Base-by-base conservation (phyloP, 2,888 invertebrate genomes). In the Nudaria mundana region DNA sequence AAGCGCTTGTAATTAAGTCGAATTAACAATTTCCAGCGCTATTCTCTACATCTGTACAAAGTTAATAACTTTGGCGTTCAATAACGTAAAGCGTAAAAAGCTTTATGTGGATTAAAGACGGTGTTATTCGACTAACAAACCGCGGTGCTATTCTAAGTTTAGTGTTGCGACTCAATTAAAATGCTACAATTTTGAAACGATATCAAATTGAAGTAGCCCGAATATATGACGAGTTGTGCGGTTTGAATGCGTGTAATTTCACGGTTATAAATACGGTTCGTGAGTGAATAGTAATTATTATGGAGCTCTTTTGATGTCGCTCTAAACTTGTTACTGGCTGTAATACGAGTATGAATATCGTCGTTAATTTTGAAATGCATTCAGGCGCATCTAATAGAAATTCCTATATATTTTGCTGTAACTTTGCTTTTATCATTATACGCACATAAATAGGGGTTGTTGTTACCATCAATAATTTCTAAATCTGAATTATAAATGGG, bases 161-260 rank as follows among this genome's bases (percentile, higher is more conserved):
- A 81, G 68, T 68, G 69, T 63, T 66, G 57, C 53, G 75, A 78
- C 76, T 79, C 80, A 76, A 85, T 85, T 87, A 82, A 83, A 84
- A 76, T 74, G 70, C 69, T 61, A 69, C 75, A 73, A 77, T 83
- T 84, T 78, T 67, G 71, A 11, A 25, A 37, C n/a, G 23, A 15
- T 20, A 33, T 37, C 30, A 37, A 42, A 37, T 37, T 30, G 25
- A 24, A 30, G 13, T 30, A 25, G 18, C 30, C 30, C 14, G 44
- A 40, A 50, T 47, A n/a, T n/a, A 46, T 47, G 47, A 48, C 40
- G 41, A 40, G 38, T 38, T 37, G 14, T 13, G 28, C 12, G 10
- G 20, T 42, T 29, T 36, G 37, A 44, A 44, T 48, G 36, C 30
- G 36, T 31, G 31, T 36, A 36, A 36, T 36, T 31, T 31, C 30